Percentiles rank a stretch among this genome's conserved stretches.
These are phyloP conservation scores for Chrosomus eos DNA, from an alignment of 2,797 vertebrate species.

Conservation along the genomic window DNA sequence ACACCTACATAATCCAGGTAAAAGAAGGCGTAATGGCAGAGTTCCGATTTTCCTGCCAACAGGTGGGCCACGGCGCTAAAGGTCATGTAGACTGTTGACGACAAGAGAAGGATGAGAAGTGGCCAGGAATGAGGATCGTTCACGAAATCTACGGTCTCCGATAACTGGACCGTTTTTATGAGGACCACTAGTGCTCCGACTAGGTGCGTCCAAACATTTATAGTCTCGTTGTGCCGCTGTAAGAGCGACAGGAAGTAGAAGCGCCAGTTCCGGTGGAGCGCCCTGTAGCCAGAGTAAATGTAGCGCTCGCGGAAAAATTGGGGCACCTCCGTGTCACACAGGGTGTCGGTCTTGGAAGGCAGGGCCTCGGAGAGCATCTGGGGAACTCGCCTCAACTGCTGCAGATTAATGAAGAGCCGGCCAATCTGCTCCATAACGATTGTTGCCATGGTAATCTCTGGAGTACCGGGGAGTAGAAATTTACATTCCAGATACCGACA, in stretches of 20 bases:
- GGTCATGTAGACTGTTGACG: slow-evolving; percentile 81
- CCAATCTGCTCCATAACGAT: slow-evolving; percentile 78
- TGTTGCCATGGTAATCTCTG: slow-evolving; percentile 75
- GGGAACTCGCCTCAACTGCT: slow-evolving; percentile 75
- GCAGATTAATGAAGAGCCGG: slow-evolving; percentile 76
- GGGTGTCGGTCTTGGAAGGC: slow-evolving; percentile 75
- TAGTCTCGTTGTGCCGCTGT: slow-evolving; percentile 89
- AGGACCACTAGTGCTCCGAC: slow-evolving; percentile 79
- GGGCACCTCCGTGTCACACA: slow-evolving; percentile 83
- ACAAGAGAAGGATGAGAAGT: slow-evolving; percentile 82
- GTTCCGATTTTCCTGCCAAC: slow-evolving; percentile 86
- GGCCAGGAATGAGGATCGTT: slow-evolving; percentile 83
- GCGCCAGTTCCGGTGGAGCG: slow-evolving; percentile 81
- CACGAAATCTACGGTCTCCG: slow-evolving; percentile 78
- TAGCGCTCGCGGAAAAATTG: slow-evolving; percentile 84
- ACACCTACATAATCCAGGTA: slow-evolving; percentile 93
- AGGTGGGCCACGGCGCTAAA: slow-evolving; percentile 87
- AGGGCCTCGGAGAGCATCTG: slow-evolving; percentile 69
- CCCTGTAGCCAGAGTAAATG: slow-evolving; percentile 84
- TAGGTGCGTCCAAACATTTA: slow-evolving; percentile 92
- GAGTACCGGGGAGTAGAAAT: neutral
- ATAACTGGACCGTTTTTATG: slow-evolving; percentile 71
- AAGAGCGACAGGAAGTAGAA: slow-evolving; percentile 89
- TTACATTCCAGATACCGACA: neutral
- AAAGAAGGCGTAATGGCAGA: slow-evolving; percentile 87